Evolutionary conservation across 1,140 invertebrate species (phyloP).

Genomic region (Rhagoletis zephyria): DNA sequence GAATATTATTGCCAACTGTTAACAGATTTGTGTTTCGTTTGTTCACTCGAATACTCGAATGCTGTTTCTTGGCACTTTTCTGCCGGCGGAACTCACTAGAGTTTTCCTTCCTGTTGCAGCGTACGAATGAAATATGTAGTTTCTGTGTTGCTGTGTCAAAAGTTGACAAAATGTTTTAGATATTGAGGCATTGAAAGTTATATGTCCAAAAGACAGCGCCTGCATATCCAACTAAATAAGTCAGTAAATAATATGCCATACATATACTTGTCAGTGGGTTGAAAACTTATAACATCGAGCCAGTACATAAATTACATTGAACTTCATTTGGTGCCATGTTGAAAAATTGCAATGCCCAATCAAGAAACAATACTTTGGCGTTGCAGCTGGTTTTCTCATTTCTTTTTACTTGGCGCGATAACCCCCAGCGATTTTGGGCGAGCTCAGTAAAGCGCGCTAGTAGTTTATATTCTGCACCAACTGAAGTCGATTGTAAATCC

Average conservation of each 20-base stretch:
- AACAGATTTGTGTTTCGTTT: conserved; percentile 68
- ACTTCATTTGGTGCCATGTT: background rate
- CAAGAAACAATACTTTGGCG: background rate
- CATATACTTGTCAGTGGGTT: background rate
- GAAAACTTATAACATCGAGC: background rate
- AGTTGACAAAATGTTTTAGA: conserved; percentile 25
- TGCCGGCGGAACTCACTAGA: background rate
- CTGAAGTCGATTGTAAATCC: too few species aligned
- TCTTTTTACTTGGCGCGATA: too few species aligned
- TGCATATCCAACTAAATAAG: conserved; percentile 1
- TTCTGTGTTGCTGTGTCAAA: background rate
- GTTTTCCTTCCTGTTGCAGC: conserved; percentile 12
- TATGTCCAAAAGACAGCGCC: background rate
- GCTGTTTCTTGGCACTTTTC: background rate
- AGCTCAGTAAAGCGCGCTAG: too few species aligned
- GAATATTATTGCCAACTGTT: conserved; percentile 73
- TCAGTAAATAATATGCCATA: background rate
- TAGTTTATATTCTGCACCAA: too few species aligned
- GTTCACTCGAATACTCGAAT: background rate
- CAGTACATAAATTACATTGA: background rate
- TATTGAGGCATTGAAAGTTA: conserved; percentile 51
- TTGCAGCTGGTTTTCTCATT: background rate
- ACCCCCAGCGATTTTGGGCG: too few species aligned
- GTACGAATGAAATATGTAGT: background rate
- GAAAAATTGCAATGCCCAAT: background rate